Evolutionary conservation across 2,797 vertebrate species (phyloP), one percentile per base, ranked within the genome.

Genomic region (Pterois miles): DNA sequence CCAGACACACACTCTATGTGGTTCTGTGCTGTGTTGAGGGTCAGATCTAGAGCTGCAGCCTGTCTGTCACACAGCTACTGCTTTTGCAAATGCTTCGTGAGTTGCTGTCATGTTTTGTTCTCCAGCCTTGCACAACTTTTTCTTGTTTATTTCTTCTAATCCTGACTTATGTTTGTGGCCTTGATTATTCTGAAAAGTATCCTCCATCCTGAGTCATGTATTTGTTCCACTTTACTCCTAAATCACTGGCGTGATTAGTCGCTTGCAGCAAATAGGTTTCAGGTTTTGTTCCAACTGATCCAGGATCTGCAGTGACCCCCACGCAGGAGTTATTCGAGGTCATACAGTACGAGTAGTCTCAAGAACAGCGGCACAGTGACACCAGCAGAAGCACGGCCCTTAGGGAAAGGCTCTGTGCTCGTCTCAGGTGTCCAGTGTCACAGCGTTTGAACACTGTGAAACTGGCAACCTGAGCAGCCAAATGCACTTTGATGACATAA

Each of bases 191-290:
- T 46, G 75, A 67, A 84, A 71, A 80, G 40, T 6, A 33, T 67
- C 60, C 65, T 85, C 74, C 7, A 33, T 67, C 60, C 65, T 85
- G 76, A 13, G 23, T 54, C 52, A 11, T 31, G 43, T n/a, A 43
- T 79, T 74, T 84, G 69, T 73, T 82, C 12, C 48, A 58, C 40
- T 18, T 14, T 43, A 43, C n/a, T 43, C 16, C 67, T 57, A 74
- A 81, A 80, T 66, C 7, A 48, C 18, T 63, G 58, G 23, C 67
- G 36, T 22, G 40, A 69, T 54, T 69, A 13, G 12, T 18, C 63
- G 48, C 64, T 85, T 69, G 25, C 64, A 22, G 36, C 50, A 64
- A 80, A 76, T 53, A 22, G 36, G 46, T 74, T 82, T 88, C 69
- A 77, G 58, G 80, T 76, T 78, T 8, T 40, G 48, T n/a, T 53